These are phyloP conservation scores for Pantala flavescens DNA, from an alignment of 1,140 invertebrate species.

Conservation along the genomic window DNA sequence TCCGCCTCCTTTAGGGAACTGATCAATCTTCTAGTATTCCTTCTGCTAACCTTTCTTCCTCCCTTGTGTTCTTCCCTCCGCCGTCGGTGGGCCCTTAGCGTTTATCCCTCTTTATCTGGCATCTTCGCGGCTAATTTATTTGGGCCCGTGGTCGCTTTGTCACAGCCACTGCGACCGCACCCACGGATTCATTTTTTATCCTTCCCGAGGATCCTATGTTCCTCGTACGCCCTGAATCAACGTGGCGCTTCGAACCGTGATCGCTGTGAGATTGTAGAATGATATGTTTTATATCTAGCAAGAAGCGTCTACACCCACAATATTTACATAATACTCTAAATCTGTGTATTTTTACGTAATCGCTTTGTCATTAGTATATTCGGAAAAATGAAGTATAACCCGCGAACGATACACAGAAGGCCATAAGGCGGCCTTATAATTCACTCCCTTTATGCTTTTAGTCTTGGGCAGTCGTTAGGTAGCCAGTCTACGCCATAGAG, in stretches of 20 bases:
- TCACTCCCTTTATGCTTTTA: background rate
- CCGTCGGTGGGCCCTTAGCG: background rate
- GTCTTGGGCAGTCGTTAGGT: background rate
- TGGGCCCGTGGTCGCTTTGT: background rate
- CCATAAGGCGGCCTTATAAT: background rate
- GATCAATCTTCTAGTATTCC: background rate
- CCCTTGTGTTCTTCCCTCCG: background rate
- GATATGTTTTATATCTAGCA: no score
- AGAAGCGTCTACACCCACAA: no score
- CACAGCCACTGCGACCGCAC: background rate
- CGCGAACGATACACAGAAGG: no score
- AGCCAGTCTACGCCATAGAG: background rate
- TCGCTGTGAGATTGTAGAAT: no score
- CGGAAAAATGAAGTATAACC: no score
- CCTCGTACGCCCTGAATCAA: no score
- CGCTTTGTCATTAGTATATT: no score
- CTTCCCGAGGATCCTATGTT: background rate
- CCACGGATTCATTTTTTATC: background rate
- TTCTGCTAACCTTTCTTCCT: background rate
- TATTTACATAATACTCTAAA: no score
- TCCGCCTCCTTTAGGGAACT: background rate
- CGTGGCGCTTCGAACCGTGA: no score
- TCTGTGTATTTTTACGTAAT: no score
- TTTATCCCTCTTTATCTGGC: background rate
- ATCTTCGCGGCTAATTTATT: slow-evolving; percentile 7